A percentile compares a stretch with the other conserved stretches of the same genome.
Evolutionary conservation across 2,113 vertebrate genomes (phyloP).

Genomic region (Cyprinus carpio): DNA sequence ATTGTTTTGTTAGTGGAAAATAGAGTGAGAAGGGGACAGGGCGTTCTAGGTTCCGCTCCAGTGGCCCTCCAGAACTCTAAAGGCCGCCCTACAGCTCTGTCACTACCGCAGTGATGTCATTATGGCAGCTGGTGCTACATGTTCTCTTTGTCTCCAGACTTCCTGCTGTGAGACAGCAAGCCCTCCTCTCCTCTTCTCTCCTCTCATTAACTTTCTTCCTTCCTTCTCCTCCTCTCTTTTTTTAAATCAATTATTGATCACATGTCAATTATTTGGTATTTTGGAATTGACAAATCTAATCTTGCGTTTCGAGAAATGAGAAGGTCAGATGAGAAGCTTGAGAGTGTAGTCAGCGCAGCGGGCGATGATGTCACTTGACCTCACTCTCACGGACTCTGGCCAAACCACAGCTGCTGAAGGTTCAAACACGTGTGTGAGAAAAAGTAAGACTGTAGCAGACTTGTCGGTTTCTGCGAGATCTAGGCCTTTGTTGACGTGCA

Average conservation of each 20-base stretch:
- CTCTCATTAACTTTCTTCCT: constrained; percentile 13
- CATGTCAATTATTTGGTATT: constrained; percentile 25
- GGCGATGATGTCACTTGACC: constrained; percentile 18
- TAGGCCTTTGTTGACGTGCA: constrained; percentile 38
- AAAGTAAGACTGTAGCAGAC: constrained; percentile 29
- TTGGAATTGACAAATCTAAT: constrained; percentile 45
- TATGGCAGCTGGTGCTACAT: constrained; percentile 44
- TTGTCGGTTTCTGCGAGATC: constrained; percentile 12
- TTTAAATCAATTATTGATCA: background rate
- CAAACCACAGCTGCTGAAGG: background rate
- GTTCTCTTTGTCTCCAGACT: constrained; percentile 30
- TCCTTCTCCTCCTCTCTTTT: background rate
- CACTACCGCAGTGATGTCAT: constrained; percentile 42
- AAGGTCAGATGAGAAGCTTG: constrained; percentile 38
- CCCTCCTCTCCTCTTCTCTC: constrained; percentile 36
- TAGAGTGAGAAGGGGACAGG: constrained; percentile 29
- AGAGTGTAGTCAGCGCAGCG: constrained; percentile 31
- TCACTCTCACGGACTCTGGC: background rate
- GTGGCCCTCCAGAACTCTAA: constrained; percentile 7
- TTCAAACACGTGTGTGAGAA: constrained; percentile 25
- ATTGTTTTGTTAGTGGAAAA: constrained; percentile 31
- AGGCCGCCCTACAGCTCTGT: background rate
- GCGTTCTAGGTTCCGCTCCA: constrained; percentile 16
- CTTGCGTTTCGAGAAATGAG: constrained; percentile 41
- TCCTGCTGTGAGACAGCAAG: constrained; percentile 39